These are phyloP conservation scores for Rhabdomys dilectus DNA, from an alignment of 2,113 vertebrate species.

Conservation along the genomic window DNA sequence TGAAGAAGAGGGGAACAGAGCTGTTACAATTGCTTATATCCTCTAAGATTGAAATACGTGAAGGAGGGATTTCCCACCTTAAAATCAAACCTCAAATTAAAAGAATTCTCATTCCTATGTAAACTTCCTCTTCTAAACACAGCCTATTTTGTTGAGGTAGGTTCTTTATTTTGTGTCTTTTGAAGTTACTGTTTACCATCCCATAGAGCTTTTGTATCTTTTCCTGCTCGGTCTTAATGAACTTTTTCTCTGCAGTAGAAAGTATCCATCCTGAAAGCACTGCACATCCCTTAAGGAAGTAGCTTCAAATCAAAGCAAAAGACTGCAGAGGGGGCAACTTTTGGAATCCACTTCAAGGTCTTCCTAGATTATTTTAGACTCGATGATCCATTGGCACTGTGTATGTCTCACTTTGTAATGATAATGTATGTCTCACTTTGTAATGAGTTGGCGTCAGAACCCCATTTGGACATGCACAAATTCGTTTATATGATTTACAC, in stretches of 20 bases:
- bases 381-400: background rate
- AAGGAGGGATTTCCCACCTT: background rate
- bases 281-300: rapidly evolving
- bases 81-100: constrained; percentile 10
- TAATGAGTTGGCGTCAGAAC: background rate
- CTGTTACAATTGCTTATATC: rapidly evolving
- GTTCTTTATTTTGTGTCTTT: background rate
- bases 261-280: rapidly evolving
- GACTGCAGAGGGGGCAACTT: rapidly evolving
- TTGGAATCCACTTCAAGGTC: background rate
- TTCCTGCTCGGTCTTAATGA: background rate
- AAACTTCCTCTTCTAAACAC: background rate
- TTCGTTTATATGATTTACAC: constrained; percentile 33
- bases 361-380: background rate
- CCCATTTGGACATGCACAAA: background rate
- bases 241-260: rapidly evolving
- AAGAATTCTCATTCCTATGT: background rate
- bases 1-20: background rate
- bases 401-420: background rate
- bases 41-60: background rate
- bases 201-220: background rate
- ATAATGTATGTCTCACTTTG: background rate
- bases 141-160: background rate
- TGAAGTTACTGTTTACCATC: background rate
- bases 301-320: background rate